Conservation (phyloP, 2,888 invertebrate species). For the Neelides folsomi region DNA sequence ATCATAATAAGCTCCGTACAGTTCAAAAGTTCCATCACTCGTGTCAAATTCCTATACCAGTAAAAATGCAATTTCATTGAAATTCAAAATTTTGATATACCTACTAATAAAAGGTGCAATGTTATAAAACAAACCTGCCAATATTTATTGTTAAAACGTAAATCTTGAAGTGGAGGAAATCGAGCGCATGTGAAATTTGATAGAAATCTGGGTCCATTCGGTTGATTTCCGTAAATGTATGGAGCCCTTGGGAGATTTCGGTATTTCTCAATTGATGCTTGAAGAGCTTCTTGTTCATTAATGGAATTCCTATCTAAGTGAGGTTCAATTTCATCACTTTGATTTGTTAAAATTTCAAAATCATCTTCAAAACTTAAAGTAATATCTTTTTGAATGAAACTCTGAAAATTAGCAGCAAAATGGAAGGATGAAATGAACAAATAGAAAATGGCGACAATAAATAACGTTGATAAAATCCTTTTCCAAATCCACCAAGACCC, state of each 20-base stretch:
- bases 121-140: not conserved
- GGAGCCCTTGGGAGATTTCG: not conserved
- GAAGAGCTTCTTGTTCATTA: not conserved
- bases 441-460: no score
- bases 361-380: no score
- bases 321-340: no score
- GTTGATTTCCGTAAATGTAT: not conserved
- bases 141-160: not conserved
- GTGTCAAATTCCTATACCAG: constrained; percentile 9
- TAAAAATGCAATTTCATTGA: not conserved
- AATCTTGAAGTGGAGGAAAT: not conserved
- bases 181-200: not conserved
- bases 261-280: not conserved
- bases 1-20: constrained; percentile 37
- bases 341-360: no score
- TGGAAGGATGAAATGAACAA: no score
- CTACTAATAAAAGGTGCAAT: no score
- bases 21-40: constrained; percentile 35
- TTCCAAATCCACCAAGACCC: no score
- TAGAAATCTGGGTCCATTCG: no score
- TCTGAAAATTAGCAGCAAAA: no score
- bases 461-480: no score
- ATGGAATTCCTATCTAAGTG: not conserved
- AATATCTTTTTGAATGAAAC: no score
- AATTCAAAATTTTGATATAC: not conserved